Evolutionary conservation across 2,113 vertebrate species (phyloP), one percentile per base, ranked within the genome.

Genomic region (Thamnaconus septentrionalis): DNA sequence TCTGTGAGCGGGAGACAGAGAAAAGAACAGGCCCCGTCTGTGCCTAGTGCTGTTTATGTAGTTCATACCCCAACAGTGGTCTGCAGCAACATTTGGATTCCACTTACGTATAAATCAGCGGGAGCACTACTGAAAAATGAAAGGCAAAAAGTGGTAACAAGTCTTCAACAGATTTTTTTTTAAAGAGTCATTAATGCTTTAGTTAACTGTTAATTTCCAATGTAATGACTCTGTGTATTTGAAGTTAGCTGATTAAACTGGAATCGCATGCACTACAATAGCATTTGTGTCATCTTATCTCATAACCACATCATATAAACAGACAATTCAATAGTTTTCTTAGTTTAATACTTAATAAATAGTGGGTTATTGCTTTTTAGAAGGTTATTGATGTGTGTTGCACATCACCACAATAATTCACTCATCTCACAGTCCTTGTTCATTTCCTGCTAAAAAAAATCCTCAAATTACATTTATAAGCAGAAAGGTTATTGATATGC

Each of bases 1-100:
- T 78, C 11, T 68, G 70, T 59, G 64, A 70, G 76, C 60, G 64
- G 4, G 3, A 31, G 18, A 31, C 18, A 31, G 18, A 31, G 18
- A 31, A 45, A 62, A 65, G 60, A 62, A 71, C 5, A 7, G 41
- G 54, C 61, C 1, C 42, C 63, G 52, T 64, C 66, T 54, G 53
- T 80, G 79, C 12, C 68, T 68, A 3, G 73, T 64, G 73, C 56
- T 85, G 73, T 84, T 80, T 81, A 76, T 83, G 56, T 53, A 83
- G 75, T 69, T 76, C 75, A 66, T 56, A 40, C 59, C 69, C 60
- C 61, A 66, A 75, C 78, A 71, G 45, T 11, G 56, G 72, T 61
- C 56, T 74, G 58, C 59, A 78, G 71, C 71, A 66, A 84, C 78
- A 89, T 83, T 56, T 55, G 49, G 64, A 72, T 75, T 58, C 69